Evolutionary conservation across 1,140 invertebrate genomes (phyloP).

Genomic region (Bombus vancouverensis): DNA sequence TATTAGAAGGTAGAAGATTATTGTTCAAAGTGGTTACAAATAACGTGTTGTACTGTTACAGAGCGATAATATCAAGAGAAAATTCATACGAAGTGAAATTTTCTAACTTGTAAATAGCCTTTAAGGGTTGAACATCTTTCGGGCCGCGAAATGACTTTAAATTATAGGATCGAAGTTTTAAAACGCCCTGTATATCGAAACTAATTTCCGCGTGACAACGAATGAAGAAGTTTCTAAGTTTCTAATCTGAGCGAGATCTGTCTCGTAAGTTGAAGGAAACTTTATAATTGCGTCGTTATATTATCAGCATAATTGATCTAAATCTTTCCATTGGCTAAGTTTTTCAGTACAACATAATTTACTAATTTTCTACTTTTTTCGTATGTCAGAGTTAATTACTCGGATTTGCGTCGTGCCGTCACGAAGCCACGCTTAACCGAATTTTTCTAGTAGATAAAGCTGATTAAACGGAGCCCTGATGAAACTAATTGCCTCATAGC

Average conservation of each 20-base stretch:
- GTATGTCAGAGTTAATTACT: background rate
- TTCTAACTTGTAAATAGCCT: no score
- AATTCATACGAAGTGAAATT: no score
- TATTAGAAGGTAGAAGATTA: no score
- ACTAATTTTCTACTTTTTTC: background rate
- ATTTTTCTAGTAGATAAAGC: slow-evolving; percentile 25
- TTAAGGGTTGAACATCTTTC: no score
- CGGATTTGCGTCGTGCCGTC: slow-evolving; percentile 34
- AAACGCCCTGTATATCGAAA: no score
- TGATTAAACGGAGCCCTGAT: background rate
- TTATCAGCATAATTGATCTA: background rate
- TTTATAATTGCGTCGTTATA: slow-evolving; percentile 5
- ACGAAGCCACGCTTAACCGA: slow-evolving; percentile 18
- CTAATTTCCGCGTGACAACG: no score
- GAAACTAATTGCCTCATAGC: slow-evolving; percentile 5
- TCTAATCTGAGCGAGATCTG: background rate
- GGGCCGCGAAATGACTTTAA: no score
- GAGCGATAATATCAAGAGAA: no score
- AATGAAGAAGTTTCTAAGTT: background rate
- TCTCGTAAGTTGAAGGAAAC: background rate
- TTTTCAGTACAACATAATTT: background rate
- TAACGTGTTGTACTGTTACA: no score
- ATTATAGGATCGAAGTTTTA: no score
- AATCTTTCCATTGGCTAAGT: background rate
- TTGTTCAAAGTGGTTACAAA: no score